Base-by-base conservation (phyloP, 2,113 vertebrate genomes). In the Micronycteris hirsuta region DNA sequence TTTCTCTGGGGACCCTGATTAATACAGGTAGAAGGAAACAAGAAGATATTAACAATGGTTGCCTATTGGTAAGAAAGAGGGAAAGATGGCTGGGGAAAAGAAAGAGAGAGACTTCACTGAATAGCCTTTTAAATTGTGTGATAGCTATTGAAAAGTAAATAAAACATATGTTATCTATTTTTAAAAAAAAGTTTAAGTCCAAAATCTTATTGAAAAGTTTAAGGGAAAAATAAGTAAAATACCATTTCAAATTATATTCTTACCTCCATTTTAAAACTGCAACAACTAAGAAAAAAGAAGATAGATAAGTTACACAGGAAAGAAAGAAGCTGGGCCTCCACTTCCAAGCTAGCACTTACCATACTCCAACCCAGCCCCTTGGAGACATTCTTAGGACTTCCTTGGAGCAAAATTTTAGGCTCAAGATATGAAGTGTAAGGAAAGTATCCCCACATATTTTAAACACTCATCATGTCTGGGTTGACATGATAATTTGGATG, bases 161-260 rank as follows among this genome's bases (percentile, higher is more conserved):
- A 22, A 80, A 56, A 43, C 12, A 19, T 1, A 7, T 61, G 38
- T 52, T 58, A 74, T 14, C 19, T n/a, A 17, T 54, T 47, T 81
- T 38, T 83, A 36, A 9, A 13, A 78, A n/a, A 52, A 19, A 19
- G 28, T 58, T 19, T 41, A 45, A 45, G 22, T n/a, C 28, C 38
- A 82, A 81, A 56, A 54, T 47, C n/a, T 92, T 61, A 36, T 24
- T 36, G 20, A 52, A 68, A 87, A 38, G 0, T 45, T 71, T 73
- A 85, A 41, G 20, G 38, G 70, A 74, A 77, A 77, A 67, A 36
- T 65, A 70, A 87, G 36, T 45, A 87, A 68, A 82, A 81, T 71
- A 31, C 17, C 19, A 41, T 45, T 86, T 94, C 49, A 15, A 33
- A 54, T 31, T 63, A 54, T 49, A 52, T 36, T 52, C 9, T 36